Evolutionary conservation across 2,888 invertebrate species (phyloP).

Genomic region (Agonopterix alstromeriana): DNA sequence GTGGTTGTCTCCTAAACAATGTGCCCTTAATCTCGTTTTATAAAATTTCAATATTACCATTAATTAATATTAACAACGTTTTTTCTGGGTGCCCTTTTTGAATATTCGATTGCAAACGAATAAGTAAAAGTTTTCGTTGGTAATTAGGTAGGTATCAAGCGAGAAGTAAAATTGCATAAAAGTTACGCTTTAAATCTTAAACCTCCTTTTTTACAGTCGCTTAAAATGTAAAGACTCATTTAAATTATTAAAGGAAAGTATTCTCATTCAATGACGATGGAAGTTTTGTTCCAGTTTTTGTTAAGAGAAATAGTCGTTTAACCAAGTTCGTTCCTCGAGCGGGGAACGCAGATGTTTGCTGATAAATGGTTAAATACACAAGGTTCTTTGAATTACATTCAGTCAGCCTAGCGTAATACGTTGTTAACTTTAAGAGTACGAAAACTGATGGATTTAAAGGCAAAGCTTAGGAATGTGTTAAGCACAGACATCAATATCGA

Average conservation of each 20-base stretch:
- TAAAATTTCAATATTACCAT: too few relatives aligned
- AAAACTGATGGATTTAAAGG: slow-evolving; percentile 18
- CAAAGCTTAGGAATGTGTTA: slow-evolving; percentile 53
- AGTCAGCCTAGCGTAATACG: slow-evolving; percentile 4
- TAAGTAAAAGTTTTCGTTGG: too few relatives aligned
- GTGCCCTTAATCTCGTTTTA: too few relatives aligned
- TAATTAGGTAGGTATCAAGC: too few relatives aligned
- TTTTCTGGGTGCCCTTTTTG: too few relatives aligned
- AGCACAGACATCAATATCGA: slow-evolving; percentile 58
- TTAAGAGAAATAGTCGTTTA: slow-evolving; percentile 48
- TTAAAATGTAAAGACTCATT: slow-evolving; percentile 8
- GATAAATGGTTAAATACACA: slow-evolving; percentile 45
- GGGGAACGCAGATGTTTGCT: slow-evolving; percentile 61
- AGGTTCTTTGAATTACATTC: slow-evolving; percentile 22
- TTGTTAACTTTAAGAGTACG: neutral
- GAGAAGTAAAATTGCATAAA: too few relatives aligned
- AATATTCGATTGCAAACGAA: too few relatives aligned
- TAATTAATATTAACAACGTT: too few relatives aligned
- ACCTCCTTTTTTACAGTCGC: neutral
- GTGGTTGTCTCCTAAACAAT: neutral
- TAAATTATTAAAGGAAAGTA: slow-evolving; percentile 30
- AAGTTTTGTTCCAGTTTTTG: slow-evolving; percentile 46
- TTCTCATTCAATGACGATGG: slow-evolving; percentile 29
- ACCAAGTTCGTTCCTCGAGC: slow-evolving; percentile 50
- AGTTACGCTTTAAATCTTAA: too few relatives aligned